Evolutionary conservation across 2,113 vertebrate genomes (phyloP).

Genomic region (Tricholaema leucomelas): DNA sequence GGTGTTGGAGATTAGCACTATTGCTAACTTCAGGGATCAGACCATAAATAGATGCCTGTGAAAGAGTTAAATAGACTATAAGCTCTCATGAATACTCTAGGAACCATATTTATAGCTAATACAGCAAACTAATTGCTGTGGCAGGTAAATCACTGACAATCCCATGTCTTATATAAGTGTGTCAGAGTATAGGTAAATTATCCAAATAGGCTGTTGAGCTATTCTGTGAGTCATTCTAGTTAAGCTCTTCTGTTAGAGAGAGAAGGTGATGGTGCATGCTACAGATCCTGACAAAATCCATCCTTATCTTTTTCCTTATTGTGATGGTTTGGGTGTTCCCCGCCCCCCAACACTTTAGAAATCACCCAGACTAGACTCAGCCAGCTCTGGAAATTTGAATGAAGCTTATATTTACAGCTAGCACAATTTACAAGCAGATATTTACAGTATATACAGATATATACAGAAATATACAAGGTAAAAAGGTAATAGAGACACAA

Average conservation of each 20-base stretch:
- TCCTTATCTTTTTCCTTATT: neutral
- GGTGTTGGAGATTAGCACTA: neutral
- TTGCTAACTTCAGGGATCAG: neutral
- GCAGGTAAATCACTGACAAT: constrained; percentile 13
- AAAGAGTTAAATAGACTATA: neutral
- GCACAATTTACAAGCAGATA: too few relatives aligned
- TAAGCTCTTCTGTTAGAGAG: neutral
- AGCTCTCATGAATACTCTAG: neutral
- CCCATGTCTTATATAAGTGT: neutral
- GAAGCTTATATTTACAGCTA: too few relatives aligned
- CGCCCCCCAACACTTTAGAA: too few relatives aligned
- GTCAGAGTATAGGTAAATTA: neutral
- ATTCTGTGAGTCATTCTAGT: neutral
- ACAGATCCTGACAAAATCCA: neutral
- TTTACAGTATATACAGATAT: too few relatives aligned
- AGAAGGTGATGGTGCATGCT: neutral
- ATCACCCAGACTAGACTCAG: too few relatives aligned
- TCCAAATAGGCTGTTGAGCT: neutral
- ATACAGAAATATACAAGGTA: too few relatives aligned
- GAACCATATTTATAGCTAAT: neutral
- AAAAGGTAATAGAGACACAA: too few relatives aligned
- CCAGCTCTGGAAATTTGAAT: too few relatives aligned
- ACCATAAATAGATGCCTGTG: neutral
- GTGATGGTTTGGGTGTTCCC: too few relatives aligned
- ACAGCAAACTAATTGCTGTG: neutral